Base-by-base conservation (phyloP, 2,113 vertebrate species). In the Gambusia affinis region DNA sequence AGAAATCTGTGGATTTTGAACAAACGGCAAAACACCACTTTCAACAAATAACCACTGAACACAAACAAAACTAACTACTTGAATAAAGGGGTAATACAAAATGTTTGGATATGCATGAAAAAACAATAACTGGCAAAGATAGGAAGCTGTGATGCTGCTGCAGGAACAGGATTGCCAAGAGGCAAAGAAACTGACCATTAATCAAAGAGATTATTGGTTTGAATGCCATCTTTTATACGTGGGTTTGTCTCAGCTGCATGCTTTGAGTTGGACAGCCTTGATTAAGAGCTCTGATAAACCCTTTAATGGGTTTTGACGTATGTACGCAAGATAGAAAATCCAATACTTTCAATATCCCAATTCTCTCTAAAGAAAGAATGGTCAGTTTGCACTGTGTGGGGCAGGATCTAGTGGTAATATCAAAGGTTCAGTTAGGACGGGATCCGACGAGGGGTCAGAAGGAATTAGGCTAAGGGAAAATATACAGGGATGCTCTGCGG, bases 1-100 rank as follows among this genome's bases (percentile, higher is more conserved):
- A 88, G 80, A 88, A 73, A 75, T 85, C 29, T 85, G 80, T 86
- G 79, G 73, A 86, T 80, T 51, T 72, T 30, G 63, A 29, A 64
- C 44, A 35, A 69, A 81, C 47, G 54, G 70, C 54, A 72, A 37
- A 70, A 75, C 12, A 5, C 1, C 64, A 2, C 44, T 64, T 65
- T 33, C 17, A 33, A 67, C 27, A 64, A 57, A 82, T 60, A 60
- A 77, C 57, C 67, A 60, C 66, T 61, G 29, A 64, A 7, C 42
- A 29, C 64, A 24, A 11, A 70, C 60, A 61, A 65, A 68, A 67
- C 30, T 17, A 19, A 61, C 71, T 80, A 86, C 69, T 47, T 0
- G 39, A 35, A 51, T 69, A 31, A 35, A 35, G 27, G 39, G 22
- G 66, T 64, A 27, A 63, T 19, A 15, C 4, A 47, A 62, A 65